Percentiles rank a stretch among this genome's conserved stretches.
Evolutionary conservation across 2,888 invertebrate species (phyloP).

Genomic region (Lamellibrachia columna): DNA sequence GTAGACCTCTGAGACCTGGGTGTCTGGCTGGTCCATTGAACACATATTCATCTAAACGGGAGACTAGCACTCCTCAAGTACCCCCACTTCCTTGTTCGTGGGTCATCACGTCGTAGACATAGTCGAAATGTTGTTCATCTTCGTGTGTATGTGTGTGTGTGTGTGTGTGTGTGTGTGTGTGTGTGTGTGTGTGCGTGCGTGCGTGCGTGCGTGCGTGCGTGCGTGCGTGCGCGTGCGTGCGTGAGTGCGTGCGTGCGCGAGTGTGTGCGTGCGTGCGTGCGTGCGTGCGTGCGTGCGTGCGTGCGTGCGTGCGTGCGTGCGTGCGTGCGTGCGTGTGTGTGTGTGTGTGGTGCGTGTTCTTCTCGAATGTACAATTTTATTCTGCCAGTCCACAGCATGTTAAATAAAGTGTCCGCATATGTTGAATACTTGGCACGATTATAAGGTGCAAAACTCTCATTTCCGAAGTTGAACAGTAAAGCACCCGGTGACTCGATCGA

Average conservation of each 20-base stretch:
- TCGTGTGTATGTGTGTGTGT: neutral
- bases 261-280: too few species aligned
- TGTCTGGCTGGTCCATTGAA: too few species aligned
- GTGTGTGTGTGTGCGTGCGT: too few species aligned
- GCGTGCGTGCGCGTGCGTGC: too few species aligned
- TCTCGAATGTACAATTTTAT: neutral
- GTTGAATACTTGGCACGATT: neutral
- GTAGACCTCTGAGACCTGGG: too few species aligned
- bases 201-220: too few species aligned
- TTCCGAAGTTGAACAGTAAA: neutral
- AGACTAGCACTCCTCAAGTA: neutral
- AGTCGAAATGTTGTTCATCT: neutral
- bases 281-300: too few species aligned
- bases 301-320: neutral
- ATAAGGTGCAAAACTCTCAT: neutral
- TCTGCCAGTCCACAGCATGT: neutral
- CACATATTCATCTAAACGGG: too few species aligned
- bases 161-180: too few species aligned
- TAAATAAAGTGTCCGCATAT: neutral
- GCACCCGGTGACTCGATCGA: neutral
- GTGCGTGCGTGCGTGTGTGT: neutral
- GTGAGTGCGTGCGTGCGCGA: too few species aligned
- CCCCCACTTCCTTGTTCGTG: neutral
- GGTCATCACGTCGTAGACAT: neutral
- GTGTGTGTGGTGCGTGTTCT: neutral